Percentiles rank a stretch among this genome's conserved stretches.
These are phyloP conservation scores for Fulmarus glacialis DNA, from an alignment of 2,113 vertebrate genomes.

Conservation along the genomic window DNA sequence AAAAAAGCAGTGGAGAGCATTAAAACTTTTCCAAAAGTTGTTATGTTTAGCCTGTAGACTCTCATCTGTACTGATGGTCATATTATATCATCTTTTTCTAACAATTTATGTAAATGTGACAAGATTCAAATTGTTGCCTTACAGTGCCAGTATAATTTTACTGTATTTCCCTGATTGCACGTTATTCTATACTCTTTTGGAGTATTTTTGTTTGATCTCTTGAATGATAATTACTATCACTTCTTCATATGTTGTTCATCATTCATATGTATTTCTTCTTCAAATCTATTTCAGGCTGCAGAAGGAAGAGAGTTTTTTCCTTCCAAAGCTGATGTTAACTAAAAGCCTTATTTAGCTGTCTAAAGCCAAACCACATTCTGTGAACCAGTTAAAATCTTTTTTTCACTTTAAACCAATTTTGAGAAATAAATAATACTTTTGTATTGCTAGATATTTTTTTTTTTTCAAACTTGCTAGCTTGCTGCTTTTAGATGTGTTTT, in stretches of 20 bases:
- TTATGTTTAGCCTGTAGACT: not conserved
- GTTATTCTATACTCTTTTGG: not conserved
- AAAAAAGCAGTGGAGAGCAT: not conserved
- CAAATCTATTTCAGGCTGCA: not conserved
- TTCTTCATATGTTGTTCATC: not conserved
- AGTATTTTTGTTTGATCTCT: slow-evolving; percentile 47
- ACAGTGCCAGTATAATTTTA: slow-evolving; percentile 22
- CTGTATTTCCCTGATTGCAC: slow-evolving; percentile 32
- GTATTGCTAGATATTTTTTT: not conserved
- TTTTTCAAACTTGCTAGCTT: not conserved
- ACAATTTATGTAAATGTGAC: slow-evolving; percentile 14
- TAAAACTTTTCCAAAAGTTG: not conserved
- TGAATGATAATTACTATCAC: slow-evolving; percentile 47
- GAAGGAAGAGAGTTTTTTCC: not conserved
- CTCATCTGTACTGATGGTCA: not conserved
- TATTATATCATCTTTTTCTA: not conserved
- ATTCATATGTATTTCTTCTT: not conserved
- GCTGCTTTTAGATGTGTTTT: not conserved
- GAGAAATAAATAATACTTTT: not conserved
- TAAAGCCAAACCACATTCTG: not conserved
- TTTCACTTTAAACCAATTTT: not conserved
- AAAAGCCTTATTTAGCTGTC: not conserved
- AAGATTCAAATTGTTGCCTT: slow-evolving; percentile 31
- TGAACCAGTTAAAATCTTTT: not conserved
- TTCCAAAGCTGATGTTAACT: not conserved